A percentile compares a stretch with the other conserved stretches of the same genome.
These are phyloP conservation scores for Panagrolaimus sp. DNA, from an alignment of 1,140 invertebrate genomes.

Conservation along the genomic window DNA sequence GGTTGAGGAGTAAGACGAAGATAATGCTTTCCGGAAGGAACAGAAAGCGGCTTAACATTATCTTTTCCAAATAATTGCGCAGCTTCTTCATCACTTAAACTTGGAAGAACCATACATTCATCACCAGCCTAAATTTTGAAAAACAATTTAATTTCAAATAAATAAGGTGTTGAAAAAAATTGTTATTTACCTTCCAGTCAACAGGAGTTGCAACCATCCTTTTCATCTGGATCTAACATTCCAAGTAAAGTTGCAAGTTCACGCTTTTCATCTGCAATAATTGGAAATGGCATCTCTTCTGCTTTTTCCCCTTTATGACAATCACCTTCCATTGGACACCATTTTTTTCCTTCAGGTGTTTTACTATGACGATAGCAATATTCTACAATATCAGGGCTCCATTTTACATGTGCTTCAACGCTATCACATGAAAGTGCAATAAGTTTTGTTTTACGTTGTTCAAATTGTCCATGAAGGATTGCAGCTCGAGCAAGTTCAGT, in stretches of 20 bases:
- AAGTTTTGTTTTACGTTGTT: constrained; percentile 76
- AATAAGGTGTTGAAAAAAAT: too few species aligned
- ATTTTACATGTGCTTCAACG: constrained; percentile 69
- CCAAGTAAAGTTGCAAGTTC: constrained; percentile 72
- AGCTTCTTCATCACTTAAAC: constrained; percentile 31
- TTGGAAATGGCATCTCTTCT: constrained; percentile 74
- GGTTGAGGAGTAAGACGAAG: constrained; percentile 21
- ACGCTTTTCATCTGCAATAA: constrained; percentile 75
- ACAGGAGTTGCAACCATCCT: constrained; percentile 76
- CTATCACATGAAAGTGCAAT: constrained; percentile 85
- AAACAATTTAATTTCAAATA: too few species aligned
- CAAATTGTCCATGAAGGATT: constrained; percentile 71
- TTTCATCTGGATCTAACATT: constrained; percentile 82
- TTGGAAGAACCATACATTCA: constrained; percentile 14
- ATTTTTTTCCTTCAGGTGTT: background rate
- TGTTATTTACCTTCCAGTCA: constrained; percentile 71
- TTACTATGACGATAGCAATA: constrained; percentile 11
- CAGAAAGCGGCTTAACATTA: constrained; percentile 23
- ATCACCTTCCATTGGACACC: too few species aligned
- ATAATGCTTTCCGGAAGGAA: constrained; percentile 46
- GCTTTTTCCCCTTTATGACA: too few species aligned
- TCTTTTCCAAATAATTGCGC: constrained; percentile 31
- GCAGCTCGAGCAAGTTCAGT: constrained; percentile 78
- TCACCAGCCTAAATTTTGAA: too few species aligned
- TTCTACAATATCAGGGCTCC: constrained; percentile 38